Percentiles rank a stretch among this genome's conserved stretches.
These are phyloP conservation scores for Orthosia gothica DNA, from an alignment of 2,888 invertebrate genomes.

Conservation along the genomic window DNA sequence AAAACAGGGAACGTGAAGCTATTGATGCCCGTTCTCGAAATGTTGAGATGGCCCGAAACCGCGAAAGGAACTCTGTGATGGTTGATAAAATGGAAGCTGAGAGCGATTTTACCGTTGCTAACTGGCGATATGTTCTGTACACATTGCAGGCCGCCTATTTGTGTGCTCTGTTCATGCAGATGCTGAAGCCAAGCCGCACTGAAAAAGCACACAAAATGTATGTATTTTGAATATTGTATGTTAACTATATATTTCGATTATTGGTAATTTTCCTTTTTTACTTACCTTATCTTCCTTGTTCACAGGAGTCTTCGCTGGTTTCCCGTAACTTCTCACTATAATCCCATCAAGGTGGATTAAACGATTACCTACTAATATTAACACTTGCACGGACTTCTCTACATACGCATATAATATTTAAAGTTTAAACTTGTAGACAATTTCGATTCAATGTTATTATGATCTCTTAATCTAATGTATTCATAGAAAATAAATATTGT, in stretches of 20 bases:
- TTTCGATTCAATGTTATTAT: slow-evolving; percentile 70
- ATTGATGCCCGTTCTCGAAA: slow-evolving; percentile 58
- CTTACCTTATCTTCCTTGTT: slow-evolving; percentile 54
- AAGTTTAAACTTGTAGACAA: slow-evolving; percentile 59
- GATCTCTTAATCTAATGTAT: slow-evolving; percentile 54
- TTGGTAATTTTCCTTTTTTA: no score
- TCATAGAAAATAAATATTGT: slow-evolving; percentile 69
- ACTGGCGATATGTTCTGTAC: slow-evolving; percentile 83
- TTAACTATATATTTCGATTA: not conserved
- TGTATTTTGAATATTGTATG: slow-evolving; percentile 12
- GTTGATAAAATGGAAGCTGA: slow-evolving; percentile 39
- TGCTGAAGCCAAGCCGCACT: slow-evolving; percentile 70
- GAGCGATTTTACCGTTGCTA: slow-evolving; percentile 54
- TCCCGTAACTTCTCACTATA: slow-evolving; percentile 64
- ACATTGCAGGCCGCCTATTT: slow-evolving; percentile 83
- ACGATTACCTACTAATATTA: slow-evolving; percentile 16
- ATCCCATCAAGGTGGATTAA: slow-evolving; percentile 81
- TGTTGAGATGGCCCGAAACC: slow-evolving; percentile 48
- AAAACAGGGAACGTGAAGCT: slow-evolving; percentile 53
- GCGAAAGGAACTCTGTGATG: slow-evolving; percentile 36
- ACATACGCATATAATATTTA: slow-evolving; percentile 39
- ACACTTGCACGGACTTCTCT: not conserved
- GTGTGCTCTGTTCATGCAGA: slow-evolving; percentile 77
- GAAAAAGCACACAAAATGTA: slow-evolving; percentile 70
- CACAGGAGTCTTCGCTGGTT: slow-evolving; percentile 77